phyloP scores from a whole-genome alignment of 35 echinoderm and acorn worm genomes.

The Apostichopus californicus region DNA sequence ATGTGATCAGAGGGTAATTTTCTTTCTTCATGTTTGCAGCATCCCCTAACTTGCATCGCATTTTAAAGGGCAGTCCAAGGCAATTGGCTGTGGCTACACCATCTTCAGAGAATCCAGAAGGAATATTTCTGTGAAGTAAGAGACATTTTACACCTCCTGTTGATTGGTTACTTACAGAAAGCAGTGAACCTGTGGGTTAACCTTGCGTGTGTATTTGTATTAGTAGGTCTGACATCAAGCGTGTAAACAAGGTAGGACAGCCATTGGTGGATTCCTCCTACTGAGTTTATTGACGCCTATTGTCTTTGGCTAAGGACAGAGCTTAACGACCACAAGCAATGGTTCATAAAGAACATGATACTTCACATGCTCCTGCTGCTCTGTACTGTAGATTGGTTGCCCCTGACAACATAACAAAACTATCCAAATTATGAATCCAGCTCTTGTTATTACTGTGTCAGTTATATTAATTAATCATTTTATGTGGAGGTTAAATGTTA shows the following conservation, averaged over 20 bases:
- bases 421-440: too few species aligned
- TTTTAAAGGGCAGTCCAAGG: slow-evolving; percentile 54
- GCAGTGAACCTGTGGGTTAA: background rate
- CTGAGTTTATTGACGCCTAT: background rate
- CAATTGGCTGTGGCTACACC: slow-evolving; percentile 64
- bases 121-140: slow-evolving; percentile 64
- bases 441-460: too few species aligned
- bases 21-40: background rate
- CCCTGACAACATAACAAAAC: too few species aligned
- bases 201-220: background rate
- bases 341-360: too few species aligned
- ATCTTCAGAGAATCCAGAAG: slow-evolving; percentile 77
- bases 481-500: background rate
- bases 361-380: too few species aligned
- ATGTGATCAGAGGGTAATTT: background rate
- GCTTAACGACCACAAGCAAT: background rate
- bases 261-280: background rate
- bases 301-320: background rate
- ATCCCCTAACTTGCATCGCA: slow-evolving; percentile 30
- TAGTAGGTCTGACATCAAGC: background rate
- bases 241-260: background rate
- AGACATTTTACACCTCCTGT: background rate
- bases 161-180: background rate
- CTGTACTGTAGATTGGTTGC: too few species aligned
- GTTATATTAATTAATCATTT: too few species aligned